Evolutionary conservation across 2,888 invertebrate species (phyloP), one percentile per base, ranked within the genome.

Genomic region (Loripinus fragilis): DNA sequence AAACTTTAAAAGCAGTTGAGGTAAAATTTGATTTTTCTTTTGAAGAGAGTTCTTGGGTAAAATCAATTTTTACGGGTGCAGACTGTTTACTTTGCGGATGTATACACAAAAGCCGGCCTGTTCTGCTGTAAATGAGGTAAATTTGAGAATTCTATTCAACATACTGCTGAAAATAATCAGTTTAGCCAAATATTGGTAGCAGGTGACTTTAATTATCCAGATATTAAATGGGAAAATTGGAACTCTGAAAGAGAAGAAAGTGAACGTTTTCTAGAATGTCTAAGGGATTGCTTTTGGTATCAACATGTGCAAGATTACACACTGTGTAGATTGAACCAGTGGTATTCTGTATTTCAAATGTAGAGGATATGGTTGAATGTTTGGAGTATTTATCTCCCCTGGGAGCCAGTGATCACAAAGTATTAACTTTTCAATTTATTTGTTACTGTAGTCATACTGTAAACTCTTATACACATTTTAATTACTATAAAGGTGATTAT

Each of bases 371-470:
- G 71, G 28, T 71, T 28, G 41, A n/a, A 20, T n/a, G n/a, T n/a
- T n/a, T n/a, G n/a, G n/a, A n/a, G n/a, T n/a, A n/a, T n/a, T n/a
- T n/a, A n/a, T n/a, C n/a, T n/a, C n/a, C n/a, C n/a, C n/a, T n/a
- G n/a, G n/a, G n/a, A n/a, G n/a, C n/a, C n/a, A n/a, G n/a, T 71
- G 74, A 78, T 50, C 78, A 78, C 38, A 30, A 41, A 33, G 69
- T 72, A 23, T 35, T 77, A 12, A 60, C 38, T 30, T 77, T 73
- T 30, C n/a, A 72, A 35, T 77, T 67, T 38, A 77, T 35, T 8
- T 77, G n/a, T n/a, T n/a, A n/a, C n/a, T n/a, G n/a, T n/a, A n/a
- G n/a, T n/a, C n/a, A n/a, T n/a, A n/a, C n/a, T n/a, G n/a, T n/a
- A n/a, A n/a, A n/a, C n/a, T n/a, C n/a, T n/a, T n/a, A n/a, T n/a